Evolutionary conservation across 1,140 invertebrate genomes (phyloP).

Genomic region (Drosophila arizonae): DNA sequence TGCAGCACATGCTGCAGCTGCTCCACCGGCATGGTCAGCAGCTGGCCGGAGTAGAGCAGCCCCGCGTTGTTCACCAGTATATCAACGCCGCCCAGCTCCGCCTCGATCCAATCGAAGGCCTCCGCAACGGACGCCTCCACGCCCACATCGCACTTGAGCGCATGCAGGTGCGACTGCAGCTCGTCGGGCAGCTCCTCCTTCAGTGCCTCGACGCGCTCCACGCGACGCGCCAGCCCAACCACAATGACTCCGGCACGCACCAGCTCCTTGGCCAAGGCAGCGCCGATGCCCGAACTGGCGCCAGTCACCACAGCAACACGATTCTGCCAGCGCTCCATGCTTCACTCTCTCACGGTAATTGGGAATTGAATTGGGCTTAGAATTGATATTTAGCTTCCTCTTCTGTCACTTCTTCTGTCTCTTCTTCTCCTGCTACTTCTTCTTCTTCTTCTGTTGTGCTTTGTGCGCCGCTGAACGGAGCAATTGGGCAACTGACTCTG

Average conservation of each 20-base stretch:
- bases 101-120: slow-evolving; percentile 87
- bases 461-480: slow-evolving; percentile 1
- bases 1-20: slow-evolving; percentile 84
- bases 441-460: neutral
- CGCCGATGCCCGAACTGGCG: slow-evolving; percentile 89
- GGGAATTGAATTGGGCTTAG: neutral
- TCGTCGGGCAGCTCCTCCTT: slow-evolving; percentile 52
- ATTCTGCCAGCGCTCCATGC: slow-evolving; percentile 85
- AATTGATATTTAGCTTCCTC: neutral
- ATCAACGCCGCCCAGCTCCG: slow-evolving; percentile 86
- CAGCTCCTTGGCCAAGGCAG: slow-evolving; percentile 84
- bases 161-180: slow-evolving; percentile 79
- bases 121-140: slow-evolving; percentile 86
- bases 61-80: slow-evolving; percentile 91
- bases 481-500: slow-evolving; percentile 16
- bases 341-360: neutral
- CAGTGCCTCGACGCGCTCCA: slow-evolving; percentile 84
- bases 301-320: slow-evolving; percentile 87
- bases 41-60: slow-evolving; percentile 63
- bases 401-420: too few species aligned
- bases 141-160: slow-evolving; percentile 85
- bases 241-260: slow-evolving; percentile 86
- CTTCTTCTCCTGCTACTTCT: neutral
- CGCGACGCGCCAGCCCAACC: slow-evolving; percentile 87
- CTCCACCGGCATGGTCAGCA: slow-evolving; percentile 47